Percentiles rank a stretch among this genome's conserved stretches.
phyloP scores from a whole-genome alignment of 2,888 invertebrate species.

The Synergus gifuensis region DNA sequence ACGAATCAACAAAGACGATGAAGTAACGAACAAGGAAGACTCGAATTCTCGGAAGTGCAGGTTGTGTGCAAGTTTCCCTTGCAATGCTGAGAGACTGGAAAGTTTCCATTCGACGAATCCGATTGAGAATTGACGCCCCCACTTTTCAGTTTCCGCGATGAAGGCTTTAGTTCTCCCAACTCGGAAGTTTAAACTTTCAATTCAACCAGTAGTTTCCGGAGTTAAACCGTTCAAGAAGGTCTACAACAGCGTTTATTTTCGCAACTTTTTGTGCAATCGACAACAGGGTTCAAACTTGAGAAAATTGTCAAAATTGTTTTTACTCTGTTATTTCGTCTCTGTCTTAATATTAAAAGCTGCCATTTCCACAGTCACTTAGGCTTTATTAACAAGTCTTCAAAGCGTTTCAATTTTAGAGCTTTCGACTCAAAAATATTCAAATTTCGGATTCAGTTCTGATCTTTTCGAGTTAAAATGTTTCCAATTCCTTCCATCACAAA shows the following conservation, averaged over 20 bases:
- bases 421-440: too few species aligned
- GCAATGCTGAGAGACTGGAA: background rate
- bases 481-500: background rate
- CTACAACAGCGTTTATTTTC: conserved; percentile 21
- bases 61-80: conserved; percentile 12
- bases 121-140: conserved; percentile 34
- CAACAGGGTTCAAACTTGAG: background rate
- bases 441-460: background rate
- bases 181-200: conserved; percentile 36
- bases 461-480: too few species aligned
- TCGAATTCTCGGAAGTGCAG: background rate
- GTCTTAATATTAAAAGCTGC: background rate
- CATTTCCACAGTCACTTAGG: too few species aligned
- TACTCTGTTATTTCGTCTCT: background rate
- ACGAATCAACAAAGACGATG: conserved; percentile 16
- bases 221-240: conserved; percentile 22
- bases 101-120: conserved; percentile 28
- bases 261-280: conserved; percentile 3
- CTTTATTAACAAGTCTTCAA: too few species aligned
- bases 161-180: background rate
- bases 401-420: too few species aligned
- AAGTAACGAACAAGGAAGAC: conserved; percentile 36
- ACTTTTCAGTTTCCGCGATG: background rate
- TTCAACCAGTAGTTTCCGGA: conserved; percentile 35
- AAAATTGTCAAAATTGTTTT: background rate